Evolutionary conservation across 1,140 invertebrate genomes (phyloP), one percentile per base, ranked within the genome.

Genomic region (Gryon sp.): DNA sequence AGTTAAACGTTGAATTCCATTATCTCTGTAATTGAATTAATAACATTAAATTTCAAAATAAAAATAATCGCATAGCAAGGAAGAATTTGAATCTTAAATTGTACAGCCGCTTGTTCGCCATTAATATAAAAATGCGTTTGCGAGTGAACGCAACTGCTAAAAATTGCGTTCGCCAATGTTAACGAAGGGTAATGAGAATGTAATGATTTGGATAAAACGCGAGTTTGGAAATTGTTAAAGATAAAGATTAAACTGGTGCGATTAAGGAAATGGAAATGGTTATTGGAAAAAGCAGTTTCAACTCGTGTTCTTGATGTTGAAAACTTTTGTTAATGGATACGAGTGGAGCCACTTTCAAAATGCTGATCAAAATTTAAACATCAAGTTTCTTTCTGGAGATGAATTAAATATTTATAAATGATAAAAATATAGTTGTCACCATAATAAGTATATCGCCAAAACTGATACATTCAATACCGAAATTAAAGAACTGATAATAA

Each of bases 171-270:
- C 18, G 16, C 6, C 19, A 43, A 53, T 62, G 68, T 55, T 55
- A 53, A 62, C 46, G 57, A 55, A 30, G 28, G 57, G 20, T 72
- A 63, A 72, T 52, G 57, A 32, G 68, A 63, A 32, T 48, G 57
- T 72, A 72, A 72, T 72, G 68, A 55, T 72, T 72, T 40, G 57
- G 32, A 72, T 55, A 48, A 55, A 72, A 63, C 32, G 57, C 4
- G 48, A 72, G 68, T 72, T 72, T 38, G 22, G 22, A 36, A 62
- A 72, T 72, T 60, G 68, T 62, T 72, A 34, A 48, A 32, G 40
- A 32, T 72, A 63, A 72, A 53, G 41, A 72, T 72, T 46, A 62
- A 45, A 48, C 15, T n/a, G 14, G 30, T 11, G 32, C 20, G 38
- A 62, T 72, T 62, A 59, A 19, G 66, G 38, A 53, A 62, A 70